Percentiles rank a stretch among this genome's conserved stretches.
These are phyloP conservation scores for Mionectes macconnelli DNA, from an alignment of 2,113 vertebrate species.

Conservation along the genomic window DNA sequence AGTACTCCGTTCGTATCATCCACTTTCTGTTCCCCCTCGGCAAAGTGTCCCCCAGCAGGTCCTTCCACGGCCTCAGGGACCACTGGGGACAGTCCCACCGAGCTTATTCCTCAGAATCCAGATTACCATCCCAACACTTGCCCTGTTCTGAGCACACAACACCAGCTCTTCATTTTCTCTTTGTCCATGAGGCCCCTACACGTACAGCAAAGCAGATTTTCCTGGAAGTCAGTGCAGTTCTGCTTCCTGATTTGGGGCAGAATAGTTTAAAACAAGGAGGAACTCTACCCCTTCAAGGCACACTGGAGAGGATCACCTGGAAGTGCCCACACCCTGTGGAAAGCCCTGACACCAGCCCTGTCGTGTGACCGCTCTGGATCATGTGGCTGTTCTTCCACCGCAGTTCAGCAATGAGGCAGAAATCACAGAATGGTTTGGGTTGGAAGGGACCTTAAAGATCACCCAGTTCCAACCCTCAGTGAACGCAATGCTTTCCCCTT, in stretches of 20 bases:
- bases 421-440: too few relatives aligned
- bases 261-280: background rate
- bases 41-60: background rate
- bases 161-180: background rate
- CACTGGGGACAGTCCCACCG: fast-evolving
- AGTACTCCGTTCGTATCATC: background rate
- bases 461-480: fast-evolving
- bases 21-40: background rate
- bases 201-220: background rate
- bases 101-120: fast-evolving
- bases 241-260: background rate
- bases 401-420: fast-evolving
- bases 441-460: background rate
- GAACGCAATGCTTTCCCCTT: fast-evolving
- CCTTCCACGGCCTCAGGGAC: background rate
- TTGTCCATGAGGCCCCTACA: fast-evolving
- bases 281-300: background rate
- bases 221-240: background rate
- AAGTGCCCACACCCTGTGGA: background rate
- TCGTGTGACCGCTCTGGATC: background rate
- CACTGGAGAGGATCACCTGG: fast-evolving
- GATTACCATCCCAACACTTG: background rate
- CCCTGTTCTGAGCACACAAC: background rate
- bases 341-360: background rate
- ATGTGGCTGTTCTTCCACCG: background rate